Conservation (phyloP, 2,888 invertebrate species). For the Melanophora roralis region DNA sequence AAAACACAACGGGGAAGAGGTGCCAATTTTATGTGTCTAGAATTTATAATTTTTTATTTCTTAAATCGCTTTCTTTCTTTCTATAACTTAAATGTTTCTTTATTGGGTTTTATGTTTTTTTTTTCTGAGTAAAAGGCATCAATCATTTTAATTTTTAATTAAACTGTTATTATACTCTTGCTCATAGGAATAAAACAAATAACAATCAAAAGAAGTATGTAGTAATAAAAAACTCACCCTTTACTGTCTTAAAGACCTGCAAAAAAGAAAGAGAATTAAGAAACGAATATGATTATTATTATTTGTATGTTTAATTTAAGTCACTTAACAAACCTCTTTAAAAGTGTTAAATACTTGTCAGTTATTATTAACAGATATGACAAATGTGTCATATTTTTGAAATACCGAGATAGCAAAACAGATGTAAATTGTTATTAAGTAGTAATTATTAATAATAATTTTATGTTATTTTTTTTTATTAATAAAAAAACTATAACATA, state of each 20-base stretch:
- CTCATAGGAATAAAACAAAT: constrained; percentile 40
- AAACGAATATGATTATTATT: constrained; percentile 48
- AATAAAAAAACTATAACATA: constrained; percentile 11
- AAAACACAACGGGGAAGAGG: constrained; percentile 15
- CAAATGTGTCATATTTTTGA: constrained; percentile 62
- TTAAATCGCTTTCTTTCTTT: constrained; percentile 5
- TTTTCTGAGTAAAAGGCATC: constrained; percentile 26
- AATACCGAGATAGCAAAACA: constrained; percentile 50
- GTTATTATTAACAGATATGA: constrained; percentile 59
- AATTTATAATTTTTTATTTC: constrained; percentile 45
- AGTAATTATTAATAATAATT: constrained; percentile 48
- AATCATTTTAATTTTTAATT: constrained; percentile 53
- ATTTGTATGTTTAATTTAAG: constrained; percentile 62
- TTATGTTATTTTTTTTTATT: background rate
- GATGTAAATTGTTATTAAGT: constrained; percentile 48
- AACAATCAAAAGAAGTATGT: constrained; percentile 23
- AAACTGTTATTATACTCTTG: constrained; percentile 49
- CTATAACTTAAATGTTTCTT: background rate
- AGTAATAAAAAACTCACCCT: constrained; percentile 41
- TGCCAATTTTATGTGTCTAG: constrained; percentile 55
- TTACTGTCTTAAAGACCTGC: constrained; percentile 6
- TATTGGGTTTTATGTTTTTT: background rate
- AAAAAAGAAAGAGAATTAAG: background rate
- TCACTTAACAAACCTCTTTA: constrained; percentile 61
- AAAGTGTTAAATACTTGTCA: constrained; percentile 63